These are phyloP conservation scores for Spongilla lacustris DNA, from an alignment of 37 sponge, comb jelly and placozoan genomes.

Conservation along the genomic window DNA sequence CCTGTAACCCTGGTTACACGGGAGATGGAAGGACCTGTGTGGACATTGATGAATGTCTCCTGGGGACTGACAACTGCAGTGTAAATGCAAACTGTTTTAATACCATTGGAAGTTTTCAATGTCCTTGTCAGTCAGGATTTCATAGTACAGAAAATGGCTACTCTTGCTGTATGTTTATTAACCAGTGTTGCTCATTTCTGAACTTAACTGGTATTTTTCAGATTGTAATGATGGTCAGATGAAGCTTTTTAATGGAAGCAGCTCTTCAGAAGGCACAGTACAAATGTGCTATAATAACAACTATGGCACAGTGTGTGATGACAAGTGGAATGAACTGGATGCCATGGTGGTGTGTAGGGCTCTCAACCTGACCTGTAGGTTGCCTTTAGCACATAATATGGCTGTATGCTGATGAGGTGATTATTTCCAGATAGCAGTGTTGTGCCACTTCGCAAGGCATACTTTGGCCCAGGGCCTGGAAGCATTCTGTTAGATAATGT, in stretches of 20 bases:
- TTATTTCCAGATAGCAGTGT: not conserved
- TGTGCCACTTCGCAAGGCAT: slow-evolving; percentile 4
- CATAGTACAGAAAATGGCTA: slow-evolving; percentile 15
- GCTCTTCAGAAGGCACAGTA: slow-evolving; percentile 31
- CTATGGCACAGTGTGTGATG: slow-evolving; percentile 51
- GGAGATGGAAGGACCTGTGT: slow-evolving; percentile 2
- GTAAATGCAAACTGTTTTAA: slow-evolving; percentile 37
- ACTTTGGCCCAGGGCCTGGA: slow-evolving; percentile 14
- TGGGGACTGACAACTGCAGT: not conserved
- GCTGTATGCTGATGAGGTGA: not conserved
- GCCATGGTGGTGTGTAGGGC: slow-evolving; percentile 34
- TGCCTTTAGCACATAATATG: not conserved
- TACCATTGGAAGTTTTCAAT: slow-evolving; percentile 36
- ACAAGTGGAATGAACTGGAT: slow-evolving; percentile 44
- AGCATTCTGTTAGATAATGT: slow-evolving; percentile 48
- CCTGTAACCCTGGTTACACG: slow-evolving; percentile 48
- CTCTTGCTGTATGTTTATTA: not conserved
- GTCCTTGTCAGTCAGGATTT: slow-evolving; percentile 39
- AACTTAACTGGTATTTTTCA: slow-evolving; percentile 10
- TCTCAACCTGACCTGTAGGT: slow-evolving; percentile 1
- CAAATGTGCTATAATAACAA: slow-evolving; percentile 37
- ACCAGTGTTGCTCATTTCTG: not conserved
- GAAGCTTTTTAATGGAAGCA: slow-evolving; percentile 4
- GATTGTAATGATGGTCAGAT: slow-evolving; percentile 49
- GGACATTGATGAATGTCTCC: slow-evolving; percentile 50